Base-by-base conservation (phyloP, 2,888 invertebrate species). In the Eristalis tenax region DNA sequence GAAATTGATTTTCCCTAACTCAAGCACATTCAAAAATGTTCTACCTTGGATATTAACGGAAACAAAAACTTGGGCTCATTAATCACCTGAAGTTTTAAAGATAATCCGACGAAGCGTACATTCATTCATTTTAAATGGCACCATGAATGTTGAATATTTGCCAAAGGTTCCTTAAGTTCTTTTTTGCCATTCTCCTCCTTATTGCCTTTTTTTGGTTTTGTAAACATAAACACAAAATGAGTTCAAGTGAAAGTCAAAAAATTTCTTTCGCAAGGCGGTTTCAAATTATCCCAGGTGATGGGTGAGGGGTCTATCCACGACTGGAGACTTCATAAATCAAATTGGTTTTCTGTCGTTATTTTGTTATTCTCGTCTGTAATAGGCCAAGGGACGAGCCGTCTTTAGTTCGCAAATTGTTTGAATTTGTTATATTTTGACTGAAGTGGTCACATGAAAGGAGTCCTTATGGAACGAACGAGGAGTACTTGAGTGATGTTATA, bases 41-140 rank as follows among this genome's bases (percentile, higher is more conserved):
- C 32, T 32, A 61, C 64, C 71, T 73, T 40, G 43, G 38, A 57
- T 40, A 61, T 75, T 71, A 75, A 50, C 59, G 18, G 1, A 5
- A 2, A 32, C 40, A 77, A 73, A 76, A 57, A 71, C 64, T 69
- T 82, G 35, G 32, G 38, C 78, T 78, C 85, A 86, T 86, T 86
- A 82, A 86, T 86, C 85, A 86, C 77, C 69, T 65, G 74, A 68
- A 65, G 56, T 73, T 59, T 77, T 61, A 74, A 74, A 73, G 73
- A 74, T 74, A 80, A 38, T 69, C 69, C 59, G 57, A 57, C 57
- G 74, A 81, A 75, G 56, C 70, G 85, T 82, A 74, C 38, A 86
- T 78, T 86, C 85, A 86, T 86, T 57, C 77, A 70, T 86, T 86
- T 86, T 86, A 86, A 86, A 82, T 86, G 82, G 63, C 63, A 71